A percentile compares a stretch with the other conserved stretches of the same genome.
These are phyloP conservation scores for Antedon mediterranea DNA, from an alignment of 53 echinoderm and acorn worm species.

Conservation along the genomic window DNA sequence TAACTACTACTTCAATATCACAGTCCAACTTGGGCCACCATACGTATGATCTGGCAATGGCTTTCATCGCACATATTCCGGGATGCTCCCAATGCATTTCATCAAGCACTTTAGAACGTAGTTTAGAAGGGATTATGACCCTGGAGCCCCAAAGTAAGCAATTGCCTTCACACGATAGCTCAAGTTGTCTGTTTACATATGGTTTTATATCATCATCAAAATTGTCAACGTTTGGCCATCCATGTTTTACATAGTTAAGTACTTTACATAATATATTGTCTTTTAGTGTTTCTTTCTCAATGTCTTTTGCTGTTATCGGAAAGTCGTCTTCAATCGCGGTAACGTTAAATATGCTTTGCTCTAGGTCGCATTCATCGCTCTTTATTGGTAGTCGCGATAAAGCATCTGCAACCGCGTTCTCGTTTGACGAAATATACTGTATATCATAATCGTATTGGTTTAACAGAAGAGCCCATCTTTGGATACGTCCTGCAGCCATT, in stretches of 20 bases:
- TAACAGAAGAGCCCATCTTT: conserved; percentile 16
- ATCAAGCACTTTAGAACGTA: conserved; percentile 8
- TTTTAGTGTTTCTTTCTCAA: conserved; percentile 17
- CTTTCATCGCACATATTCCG: conserved; percentile 27
- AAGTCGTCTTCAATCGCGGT: conserved; percentile 27
- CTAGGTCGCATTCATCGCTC: not conserved
- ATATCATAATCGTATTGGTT: conserved; percentile 18
- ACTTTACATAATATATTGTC: not conserved
- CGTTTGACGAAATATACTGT: conserved; percentile 12
- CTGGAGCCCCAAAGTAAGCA: conserved; percentile 26
- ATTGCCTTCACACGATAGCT: not conserved
- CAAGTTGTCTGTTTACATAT: not conserved
- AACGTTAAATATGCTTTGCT: not conserved
- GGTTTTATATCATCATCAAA: not conserved
- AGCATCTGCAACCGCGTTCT: conserved; percentile 35
- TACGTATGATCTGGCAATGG: conserved; percentile 17
- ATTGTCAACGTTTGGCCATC: not conserved
- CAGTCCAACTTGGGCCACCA: conserved; percentile 27
- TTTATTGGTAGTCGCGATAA: conserved; percentile 23
- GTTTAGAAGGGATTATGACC: conserved; percentile 14
- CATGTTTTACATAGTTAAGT: not conserved
- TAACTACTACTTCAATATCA: conserved; percentile 24
- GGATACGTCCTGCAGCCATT: conserved; percentile 27
- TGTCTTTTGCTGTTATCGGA: conserved; percentile 38
- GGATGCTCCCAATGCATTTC: conserved; percentile 26